Base-by-base conservation (phyloP, 1,140 invertebrate genomes). In the Drosophila grimshawi region DNA sequence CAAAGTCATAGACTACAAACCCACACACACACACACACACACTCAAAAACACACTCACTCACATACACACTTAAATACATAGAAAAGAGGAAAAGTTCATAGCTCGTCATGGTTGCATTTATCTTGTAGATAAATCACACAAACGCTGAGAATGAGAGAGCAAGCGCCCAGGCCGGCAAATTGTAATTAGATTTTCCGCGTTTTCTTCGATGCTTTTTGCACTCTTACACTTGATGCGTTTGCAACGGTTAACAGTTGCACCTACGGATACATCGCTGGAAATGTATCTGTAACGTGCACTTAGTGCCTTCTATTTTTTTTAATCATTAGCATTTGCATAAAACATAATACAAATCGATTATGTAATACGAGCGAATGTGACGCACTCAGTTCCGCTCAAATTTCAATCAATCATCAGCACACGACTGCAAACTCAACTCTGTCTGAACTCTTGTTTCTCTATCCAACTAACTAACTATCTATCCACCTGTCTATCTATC, bases 181-280 rank as follows among this genome's bases (percentile, higher is more conserved):
- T 81, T 90, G 85, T 89, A 89, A 89, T 89, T 89, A 90, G 81
- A 81, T 86, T 77, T 80, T 64, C 55, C 72, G 56, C 53, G 19
- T 79, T 72, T 79, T 71, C 76, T 71, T 19, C 19, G 19, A 19
- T 19, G 19, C 48, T 70, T 52, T 7, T 62, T 79, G 69, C 74
- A 75, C 69, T 57, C 53, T 39, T 53, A 62, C 68, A 71, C 59
- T 74, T 80, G 72, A 80, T 85, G 76, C 82, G 63, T 53, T 82
- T 83, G 53, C 62, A 89, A 89, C 83, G 83, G 83, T 88, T 79
- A 62, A 88, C 85, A 78, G 76, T 89, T 69, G 85, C 83, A 88
- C 83, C 63, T 80, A 73, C 76, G 53, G 85, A 65, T 88, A 88
- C 83, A 88, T 68, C 53, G 56, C 29, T 46, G 73, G 70, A 78